Evolutionary conservation across 2,797 vertebrate genomes (phyloP), one percentile per base, ranked within the genome.

Genomic region (Gambusia yucatana): DNA sequence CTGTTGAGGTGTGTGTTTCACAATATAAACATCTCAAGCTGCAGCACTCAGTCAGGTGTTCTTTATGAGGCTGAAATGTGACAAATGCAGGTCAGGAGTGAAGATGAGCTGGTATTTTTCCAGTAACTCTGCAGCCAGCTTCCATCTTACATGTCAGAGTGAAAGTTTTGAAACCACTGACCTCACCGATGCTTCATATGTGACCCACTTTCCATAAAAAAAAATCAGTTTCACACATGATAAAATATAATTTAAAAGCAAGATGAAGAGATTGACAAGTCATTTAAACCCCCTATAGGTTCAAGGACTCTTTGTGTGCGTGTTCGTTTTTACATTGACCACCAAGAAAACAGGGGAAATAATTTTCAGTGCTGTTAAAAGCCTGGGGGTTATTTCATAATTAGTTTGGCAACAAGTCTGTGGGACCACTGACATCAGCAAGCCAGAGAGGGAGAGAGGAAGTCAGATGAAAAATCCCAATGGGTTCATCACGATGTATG

Each of bases 101-200:
- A 94, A 94, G 91, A 93, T 89, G 91, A 43, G 43, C 84, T 88
- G 91, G 92, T 95, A 94, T 95, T 93, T 95, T 95, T 94, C 93
- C 93, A 94, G 86, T 61, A 87, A 89, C 88, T 82, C 79, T 92
- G 90, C 90, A 87, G 85, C 85, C 63, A 55, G 76, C 77, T 84
- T 76, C 57, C 46, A 80, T 84, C 86, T 86, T 85, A 77, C 72
- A 70, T 87, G 82, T 89, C 88, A 87, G 72, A 25, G 73, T 48
- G 75, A 46, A 74, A 88, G 78, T 81, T 91, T 86, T 63, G 48
- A 83, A 90, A 67, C 76, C 72, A 75, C 47, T 16, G 2, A 75
- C 77, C 84, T 90, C 88, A 86, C 89, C 88, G 84, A 83, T 86
- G 87, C 87, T 82, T 88, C 71, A 76, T 14, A 0, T 73, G 43